Percentiles rank a stretch among this genome's conserved stretches.
Evolutionary conservation across 2,888 invertebrate species (phyloP).

Genomic region (Tiphia femorata): DNA sequence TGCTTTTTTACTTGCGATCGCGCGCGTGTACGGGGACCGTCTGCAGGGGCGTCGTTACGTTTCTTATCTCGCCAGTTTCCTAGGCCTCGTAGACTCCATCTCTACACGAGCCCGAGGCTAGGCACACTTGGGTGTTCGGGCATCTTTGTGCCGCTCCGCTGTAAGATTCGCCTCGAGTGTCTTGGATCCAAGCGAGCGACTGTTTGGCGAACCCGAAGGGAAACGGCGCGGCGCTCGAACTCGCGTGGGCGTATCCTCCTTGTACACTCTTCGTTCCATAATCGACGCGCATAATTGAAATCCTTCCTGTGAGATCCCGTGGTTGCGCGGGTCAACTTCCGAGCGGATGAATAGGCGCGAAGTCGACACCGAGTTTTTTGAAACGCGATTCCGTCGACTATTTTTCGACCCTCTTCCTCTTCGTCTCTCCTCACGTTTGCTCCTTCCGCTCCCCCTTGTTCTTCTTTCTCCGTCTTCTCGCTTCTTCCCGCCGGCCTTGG

Average conservation of each 20-base stretch:
- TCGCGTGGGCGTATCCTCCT: constrained; percentile 25
- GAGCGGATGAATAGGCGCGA: constrained; percentile 5
- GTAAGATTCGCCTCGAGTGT: background rate
- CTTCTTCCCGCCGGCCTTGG: constrained; percentile 9
- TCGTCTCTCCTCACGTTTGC: constrained; percentile 7
- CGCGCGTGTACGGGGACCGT: background rate
- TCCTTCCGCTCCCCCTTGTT: background rate
- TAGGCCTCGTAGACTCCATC: constrained; percentile 9
- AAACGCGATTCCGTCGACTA: too few species aligned
- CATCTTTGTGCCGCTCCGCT: background rate
- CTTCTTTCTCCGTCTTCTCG: background rate
- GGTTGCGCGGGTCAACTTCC: too few species aligned
- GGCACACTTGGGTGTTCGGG: background rate
- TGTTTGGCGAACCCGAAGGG: background rate
- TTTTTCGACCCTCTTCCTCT: constrained; percentile 18
- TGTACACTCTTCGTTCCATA: constrained; percentile 25
- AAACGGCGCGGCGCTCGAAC: too few species aligned
- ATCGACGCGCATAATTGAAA: constrained; percentile 52
- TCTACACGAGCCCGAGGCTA: constrained; percentile 3
- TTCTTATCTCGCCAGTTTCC: constrained; percentile 8
- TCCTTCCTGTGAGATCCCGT: too few species aligned
- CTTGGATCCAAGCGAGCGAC: background rate
- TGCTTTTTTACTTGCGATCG: constrained; percentile 37
- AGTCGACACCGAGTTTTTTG: too few species aligned
- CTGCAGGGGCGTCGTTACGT: constrained; percentile 6